Percentiles rank a stretch among this genome's conserved stretches.
phyloP scores from a whole-genome alignment of 2,113 vertebrate genomes.

The Oncorhynchus kisutch region DNA sequence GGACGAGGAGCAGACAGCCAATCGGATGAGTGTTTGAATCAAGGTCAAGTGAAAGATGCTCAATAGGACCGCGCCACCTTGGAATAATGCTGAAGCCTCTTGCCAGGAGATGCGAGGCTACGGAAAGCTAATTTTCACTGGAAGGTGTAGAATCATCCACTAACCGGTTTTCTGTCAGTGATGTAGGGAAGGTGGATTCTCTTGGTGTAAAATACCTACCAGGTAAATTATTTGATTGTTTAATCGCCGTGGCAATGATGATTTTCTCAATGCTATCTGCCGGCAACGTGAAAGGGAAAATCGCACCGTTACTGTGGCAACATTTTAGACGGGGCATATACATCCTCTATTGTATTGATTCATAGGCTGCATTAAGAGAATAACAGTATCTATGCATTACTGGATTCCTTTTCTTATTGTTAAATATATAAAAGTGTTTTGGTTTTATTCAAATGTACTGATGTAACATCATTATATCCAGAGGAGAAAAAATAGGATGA shows the following conservation, averaged over 20 bases:
- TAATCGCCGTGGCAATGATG: accelerated
- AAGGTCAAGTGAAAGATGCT: background rate
- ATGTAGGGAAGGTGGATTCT: constrained; percentile 53
- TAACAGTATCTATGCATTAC: too few relatives aligned
- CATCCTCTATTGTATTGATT: background rate
- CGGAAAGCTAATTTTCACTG: constrained; percentile 3
- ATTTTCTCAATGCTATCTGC: background rate
- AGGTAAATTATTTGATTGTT: constrained; percentile 54
- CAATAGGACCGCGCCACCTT: constrained; percentile 32
- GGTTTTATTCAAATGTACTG: background rate
- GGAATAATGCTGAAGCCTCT: constrained; percentile 31
- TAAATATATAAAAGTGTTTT: background rate
- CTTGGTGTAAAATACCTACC: constrained; percentile 22
- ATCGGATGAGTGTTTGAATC: constrained; percentile 39
- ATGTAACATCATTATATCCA: background rate
- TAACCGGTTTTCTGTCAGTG: constrained; percentile 40
- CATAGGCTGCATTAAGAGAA: background rate
- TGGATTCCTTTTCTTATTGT: too few relatives aligned
- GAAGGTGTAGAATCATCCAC: constrained; percentile 34
- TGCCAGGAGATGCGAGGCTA: constrained; percentile 3
- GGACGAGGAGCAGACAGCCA: constrained; percentile 30
- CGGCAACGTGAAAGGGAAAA: constrained; percentile 25
- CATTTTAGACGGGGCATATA: constrained; percentile 55
- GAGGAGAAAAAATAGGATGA: background rate
- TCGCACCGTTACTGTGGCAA: constrained; percentile 72